Conservation (phyloP, 2,888 invertebrate species). For the Lamproptera curius region DNA sequence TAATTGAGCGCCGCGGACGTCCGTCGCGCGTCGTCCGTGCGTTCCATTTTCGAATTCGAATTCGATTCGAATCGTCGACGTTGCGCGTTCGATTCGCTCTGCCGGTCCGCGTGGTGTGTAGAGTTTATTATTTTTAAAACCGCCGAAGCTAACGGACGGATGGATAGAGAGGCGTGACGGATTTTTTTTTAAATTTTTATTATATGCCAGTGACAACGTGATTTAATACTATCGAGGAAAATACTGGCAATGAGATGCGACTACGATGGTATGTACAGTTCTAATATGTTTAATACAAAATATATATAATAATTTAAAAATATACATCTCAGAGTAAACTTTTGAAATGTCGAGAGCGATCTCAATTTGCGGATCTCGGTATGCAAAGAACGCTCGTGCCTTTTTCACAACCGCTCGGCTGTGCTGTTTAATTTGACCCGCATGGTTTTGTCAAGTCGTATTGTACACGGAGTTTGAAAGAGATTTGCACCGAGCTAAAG, state of each 20-base stretch:
- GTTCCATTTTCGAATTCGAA: slow-evolving; percentile 32
- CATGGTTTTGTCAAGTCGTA: background rate
- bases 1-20: slow-evolving; percentile 63
- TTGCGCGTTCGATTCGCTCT: slow-evolving; percentile 16
- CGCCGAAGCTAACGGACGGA: background rate
- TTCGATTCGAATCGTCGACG: slow-evolving; percentile 21
- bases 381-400: background rate
- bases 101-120: slow-evolving; percentile 13
- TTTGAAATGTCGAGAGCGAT: background rate
- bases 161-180: background rate
- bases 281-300: background rate
- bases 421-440: background rate
- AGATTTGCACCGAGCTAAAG: background rate
- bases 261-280: background rate
- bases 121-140: background rate
- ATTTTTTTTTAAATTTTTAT: background rate
- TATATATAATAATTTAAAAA: too few relatives aligned
- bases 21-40: slow-evolving; percentile 43
- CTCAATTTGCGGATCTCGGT: background rate
- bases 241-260: background rate
- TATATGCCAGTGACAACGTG: background rate
- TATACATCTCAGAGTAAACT: too few relatives aligned
- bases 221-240: background rate
- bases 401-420: background rate
- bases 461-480: background rate